A percentile compares a stretch with the other conserved stretches of the same genome.
These are phyloP conservation scores for Fragariocoptes setiger DNA, from an alignment of 1,140 invertebrate species.

Conservation along the genomic window DNA sequence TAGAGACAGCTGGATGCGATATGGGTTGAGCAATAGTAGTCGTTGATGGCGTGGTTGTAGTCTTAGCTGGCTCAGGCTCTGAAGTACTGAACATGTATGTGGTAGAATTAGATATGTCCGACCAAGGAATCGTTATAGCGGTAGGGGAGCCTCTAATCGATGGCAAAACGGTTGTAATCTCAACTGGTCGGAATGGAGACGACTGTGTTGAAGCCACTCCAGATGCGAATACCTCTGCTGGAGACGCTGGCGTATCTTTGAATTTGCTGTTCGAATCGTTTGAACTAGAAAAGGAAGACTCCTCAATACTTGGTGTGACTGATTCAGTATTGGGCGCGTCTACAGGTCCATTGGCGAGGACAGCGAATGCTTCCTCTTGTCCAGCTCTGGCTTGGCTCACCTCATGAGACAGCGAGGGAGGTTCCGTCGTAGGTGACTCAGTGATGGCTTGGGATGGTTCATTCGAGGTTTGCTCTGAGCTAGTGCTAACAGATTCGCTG, in stretches of 20 bases:
- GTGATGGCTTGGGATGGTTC: not conserved
- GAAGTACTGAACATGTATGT: slow-evolving; percentile 3
- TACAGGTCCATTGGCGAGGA: not conserved
- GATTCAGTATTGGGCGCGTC: not conserved
- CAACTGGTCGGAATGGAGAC: not conserved
- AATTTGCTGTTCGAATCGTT: not conserved
- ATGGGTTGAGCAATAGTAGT: not conserved
- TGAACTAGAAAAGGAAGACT: not conserved
- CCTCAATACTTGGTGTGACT: not conserved
- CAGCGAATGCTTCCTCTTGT: not conserved
- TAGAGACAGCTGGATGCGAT: not conserved
- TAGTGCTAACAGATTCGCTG: too few relatives aligned
- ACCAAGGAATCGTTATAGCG: not conserved
- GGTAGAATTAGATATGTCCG: not conserved
- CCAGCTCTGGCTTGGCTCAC: not conserved
- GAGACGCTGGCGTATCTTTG: too few relatives aligned
- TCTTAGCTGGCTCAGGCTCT: slow-evolving; percentile 6
- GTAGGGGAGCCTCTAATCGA: not conserved
- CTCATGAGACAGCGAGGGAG: not conserved
- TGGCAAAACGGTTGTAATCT: not conserved
- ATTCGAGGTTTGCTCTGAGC: too few relatives aligned
- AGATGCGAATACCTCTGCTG: slow-evolving; percentile 6
- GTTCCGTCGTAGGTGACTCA: not conserved
- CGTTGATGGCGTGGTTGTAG: not conserved
- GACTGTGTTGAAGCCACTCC: slow-evolving; percentile 8